Conservation (phyloP, 2,888 invertebrate species). For the Troides aeacus region DNA sequence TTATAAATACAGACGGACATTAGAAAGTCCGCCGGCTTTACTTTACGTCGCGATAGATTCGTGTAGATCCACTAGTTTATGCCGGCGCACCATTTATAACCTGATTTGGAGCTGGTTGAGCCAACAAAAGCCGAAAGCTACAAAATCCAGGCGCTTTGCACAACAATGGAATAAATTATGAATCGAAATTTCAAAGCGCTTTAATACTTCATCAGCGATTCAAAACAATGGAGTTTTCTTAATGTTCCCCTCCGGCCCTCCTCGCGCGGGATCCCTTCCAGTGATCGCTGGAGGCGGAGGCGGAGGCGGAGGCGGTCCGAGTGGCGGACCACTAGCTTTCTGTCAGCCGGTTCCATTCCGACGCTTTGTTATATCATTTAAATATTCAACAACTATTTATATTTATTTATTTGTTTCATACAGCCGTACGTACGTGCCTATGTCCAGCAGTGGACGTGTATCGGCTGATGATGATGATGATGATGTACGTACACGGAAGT, state of each 20-base stretch:
- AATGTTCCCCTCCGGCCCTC: no score
- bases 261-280: no score
- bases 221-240: neutral
- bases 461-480: no score
- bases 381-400: no score
- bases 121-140: neutral
- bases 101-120: neutral
- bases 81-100: neutral
- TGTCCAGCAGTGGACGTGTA: no score
- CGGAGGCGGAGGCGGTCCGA: neutral
- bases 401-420: no score
- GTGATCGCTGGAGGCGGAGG: neutral
- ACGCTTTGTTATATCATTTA: no score
- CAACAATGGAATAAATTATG: constrained; percentile 1
- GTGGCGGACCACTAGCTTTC: no score
- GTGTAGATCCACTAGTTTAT: neutral
- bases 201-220: neutral
- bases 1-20: neutral
- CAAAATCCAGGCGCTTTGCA: neutral
- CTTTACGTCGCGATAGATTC: neutral
- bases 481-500: no score
- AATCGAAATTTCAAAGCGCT: neutral
- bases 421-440: no score
- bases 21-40: neutral
- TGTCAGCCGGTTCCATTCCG: neutral